Percentiles rank a stretch among this genome's conserved stretches.
Conservation (phyloP, 23 tunicate genomes). For the Phallusia fumigata region DNA sequence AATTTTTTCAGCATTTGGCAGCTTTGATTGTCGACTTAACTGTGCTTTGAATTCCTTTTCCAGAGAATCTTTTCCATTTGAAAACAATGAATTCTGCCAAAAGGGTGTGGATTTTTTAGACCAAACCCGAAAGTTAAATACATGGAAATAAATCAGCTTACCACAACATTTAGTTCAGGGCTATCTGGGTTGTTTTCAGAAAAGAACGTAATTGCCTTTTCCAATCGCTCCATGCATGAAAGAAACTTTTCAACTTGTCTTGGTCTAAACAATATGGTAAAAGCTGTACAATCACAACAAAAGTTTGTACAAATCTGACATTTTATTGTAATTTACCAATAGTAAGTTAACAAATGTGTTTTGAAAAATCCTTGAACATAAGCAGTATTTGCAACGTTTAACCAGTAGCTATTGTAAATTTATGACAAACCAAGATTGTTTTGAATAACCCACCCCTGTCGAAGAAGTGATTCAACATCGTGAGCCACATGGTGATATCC, state of each 20-base stretch:
- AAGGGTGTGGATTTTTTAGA: not conserved
- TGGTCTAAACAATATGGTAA: constrained; percentile 25
- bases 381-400: too few relatives aligned
- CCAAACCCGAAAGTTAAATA: not conserved
- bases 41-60: constrained; percentile 51
- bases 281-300: too few relatives aligned
- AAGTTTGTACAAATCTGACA: too few relatives aligned
- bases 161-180: constrained; percentile 90
- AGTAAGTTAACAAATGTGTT: too few relatives aligned
- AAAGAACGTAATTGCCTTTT: constrained; percentile 76
- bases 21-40: constrained; percentile 42
- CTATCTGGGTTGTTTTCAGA: constrained; percentile 96
- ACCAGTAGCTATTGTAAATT: too few relatives aligned
- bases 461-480: constrained; percentile 61
- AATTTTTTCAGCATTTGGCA: constrained; percentile 18
- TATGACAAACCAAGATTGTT: too few relatives aligned
- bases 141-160: constrained; percentile 1
- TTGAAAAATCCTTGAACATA: too few relatives aligned
- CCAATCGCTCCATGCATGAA: constrained; percentile 70
- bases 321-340: too few relatives aligned
- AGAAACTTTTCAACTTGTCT: constrained; percentile 74
- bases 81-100: constrained; percentile 22
- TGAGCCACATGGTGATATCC: constrained; percentile 95
- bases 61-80: constrained; percentile 50
- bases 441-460: constrained; percentile 81